Evolutionary conservation across 1,140 invertebrate genomes (phyloP).

Genomic region (Helicorthomorpha holstii): DNA sequence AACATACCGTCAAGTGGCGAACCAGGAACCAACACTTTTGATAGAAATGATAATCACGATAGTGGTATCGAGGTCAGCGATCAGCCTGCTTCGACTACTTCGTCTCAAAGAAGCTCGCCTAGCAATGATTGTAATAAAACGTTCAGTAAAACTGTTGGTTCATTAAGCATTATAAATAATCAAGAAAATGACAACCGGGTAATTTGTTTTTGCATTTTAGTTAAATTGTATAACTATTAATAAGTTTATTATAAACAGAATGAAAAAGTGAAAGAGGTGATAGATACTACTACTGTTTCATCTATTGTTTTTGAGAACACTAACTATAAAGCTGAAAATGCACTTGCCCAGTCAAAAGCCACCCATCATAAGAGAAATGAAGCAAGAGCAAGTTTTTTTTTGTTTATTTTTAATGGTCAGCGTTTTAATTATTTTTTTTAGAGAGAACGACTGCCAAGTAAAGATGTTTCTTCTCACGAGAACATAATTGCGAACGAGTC

Average conservation of each 20-base stretch:
- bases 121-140: slow-evolving; percentile 20
- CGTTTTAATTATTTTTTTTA: too few relatives aligned
- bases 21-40: slow-evolving; percentile 18
- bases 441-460: too few relatives aligned
- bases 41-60: slow-evolving; percentile 28
- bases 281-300: slow-evolving; percentile 47
- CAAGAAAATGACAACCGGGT: too few relatives aligned
- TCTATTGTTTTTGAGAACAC: slow-evolving; percentile 86
- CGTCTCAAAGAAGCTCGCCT: slow-evolving; percentile 31
- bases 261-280: background rate
- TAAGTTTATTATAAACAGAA: background rate
- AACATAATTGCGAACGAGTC: too few relatives aligned
- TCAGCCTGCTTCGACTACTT: slow-evolving; percentile 28
- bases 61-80: slow-evolving; percentile 34
- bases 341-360: slow-evolving; percentile 12
- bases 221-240: background rate
- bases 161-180: too few relatives aligned
- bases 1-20: slow-evolving; percentile 1
- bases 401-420: too few relatives aligned
- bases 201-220: background rate
- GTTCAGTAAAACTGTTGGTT: slow-evolving; percentile 19
- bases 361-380: slow-evolving; percentile 28
- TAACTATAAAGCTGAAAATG: slow-evolving; percentile 40
- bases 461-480: background rate
- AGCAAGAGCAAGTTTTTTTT: slow-evolving; percentile 9